Evolutionary conservation across 2,888 invertebrate genomes (phyloP).

Genomic region (Cryptocephalus moraei): DNA sequence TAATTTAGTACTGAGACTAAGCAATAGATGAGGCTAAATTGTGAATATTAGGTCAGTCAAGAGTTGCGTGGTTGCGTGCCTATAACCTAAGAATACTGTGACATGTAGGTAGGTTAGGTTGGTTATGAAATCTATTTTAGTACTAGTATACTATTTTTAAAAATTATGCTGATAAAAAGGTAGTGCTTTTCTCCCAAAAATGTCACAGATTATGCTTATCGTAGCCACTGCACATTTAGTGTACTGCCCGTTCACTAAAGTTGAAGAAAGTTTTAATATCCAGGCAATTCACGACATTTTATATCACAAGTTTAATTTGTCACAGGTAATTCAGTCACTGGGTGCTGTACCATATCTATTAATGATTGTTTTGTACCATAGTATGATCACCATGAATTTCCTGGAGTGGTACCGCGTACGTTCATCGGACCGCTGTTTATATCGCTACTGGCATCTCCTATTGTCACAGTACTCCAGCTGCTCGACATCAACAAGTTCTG

Average conservation of each 20-base stretch:
- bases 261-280: constrained; percentile 98
- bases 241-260: constrained; percentile 94
- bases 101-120: constrained; percentile 20
- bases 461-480: constrained; percentile 56
- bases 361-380: constrained; percentile 38
- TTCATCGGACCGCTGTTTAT: constrained; percentile 87
- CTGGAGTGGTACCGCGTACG: constrained; percentile 94
- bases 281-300: constrained; percentile 97
- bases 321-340: constrained; percentile 51
- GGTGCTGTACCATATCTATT: too few species aligned
- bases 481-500: constrained; percentile 72
- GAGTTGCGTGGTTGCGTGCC: too few species aligned
- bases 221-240: constrained; percentile 71
- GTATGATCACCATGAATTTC: constrained; percentile 98
- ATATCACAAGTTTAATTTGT: constrained; percentile 74
- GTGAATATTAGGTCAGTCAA: too few species aligned
- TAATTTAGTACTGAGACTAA: too few species aligned
- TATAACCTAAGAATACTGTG: too few species aligned
- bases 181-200: constrained; percentile 29
- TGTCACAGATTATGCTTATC: constrained; percentile 66
- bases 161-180: constrained; percentile 25
- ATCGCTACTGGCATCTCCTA: constrained; percentile 66
- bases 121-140: constrained; percentile 22
- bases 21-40: too few species aligned
- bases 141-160: constrained; percentile 15